Conservation (phyloP, 2,888 invertebrate species). For the Metopia argyrocephala region DNA sequence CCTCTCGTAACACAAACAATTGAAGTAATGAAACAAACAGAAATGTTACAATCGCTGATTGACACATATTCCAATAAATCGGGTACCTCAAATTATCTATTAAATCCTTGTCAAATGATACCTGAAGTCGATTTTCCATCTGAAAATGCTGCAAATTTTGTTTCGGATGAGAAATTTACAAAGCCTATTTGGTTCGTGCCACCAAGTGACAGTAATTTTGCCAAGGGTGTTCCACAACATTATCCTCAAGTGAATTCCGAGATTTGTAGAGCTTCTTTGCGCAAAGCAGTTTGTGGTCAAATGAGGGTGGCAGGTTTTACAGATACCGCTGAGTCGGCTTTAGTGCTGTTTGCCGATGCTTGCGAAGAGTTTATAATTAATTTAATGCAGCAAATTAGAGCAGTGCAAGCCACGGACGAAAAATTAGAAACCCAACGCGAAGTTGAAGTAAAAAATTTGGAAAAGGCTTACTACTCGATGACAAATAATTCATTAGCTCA, state of each 20-base stretch:
- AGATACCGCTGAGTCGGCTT: constrained; percentile 74
- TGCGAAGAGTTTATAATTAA: constrained; percentile 75
- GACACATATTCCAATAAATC: constrained; percentile 78
- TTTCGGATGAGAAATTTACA: constrained; percentile 74
- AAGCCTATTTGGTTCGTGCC: constrained; percentile 78
- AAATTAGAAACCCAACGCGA: constrained; percentile 66
- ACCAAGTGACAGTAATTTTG: constrained; percentile 73
- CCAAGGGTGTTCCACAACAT: constrained; percentile 71
- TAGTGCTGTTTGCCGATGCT: constrained; percentile 75
- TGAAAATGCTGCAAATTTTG: constrained; percentile 75
- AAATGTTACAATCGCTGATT: constrained; percentile 76
- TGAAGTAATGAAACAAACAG: constrained; percentile 78
- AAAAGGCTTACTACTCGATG: constrained; percentile 73
- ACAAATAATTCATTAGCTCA: constrained; percentile 75
- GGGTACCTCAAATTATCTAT: constrained; percentile 74
- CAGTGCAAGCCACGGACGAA: constrained; percentile 67
- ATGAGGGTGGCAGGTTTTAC: constrained; percentile 76
- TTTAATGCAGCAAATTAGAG: constrained; percentile 70
- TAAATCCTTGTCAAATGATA: constrained; percentile 77
- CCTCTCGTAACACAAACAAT: constrained; percentile 77
- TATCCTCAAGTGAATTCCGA: constrained; percentile 71
- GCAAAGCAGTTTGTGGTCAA: constrained; percentile 76
- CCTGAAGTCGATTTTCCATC: constrained; percentile 77
- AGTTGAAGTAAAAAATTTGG: constrained; percentile 70
- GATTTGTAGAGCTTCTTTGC: constrained; percentile 71